These are phyloP conservation scores for Anthoscopus minutus DNA, from an alignment of 2,113 vertebrate species.

Conservation along the genomic window DNA sequence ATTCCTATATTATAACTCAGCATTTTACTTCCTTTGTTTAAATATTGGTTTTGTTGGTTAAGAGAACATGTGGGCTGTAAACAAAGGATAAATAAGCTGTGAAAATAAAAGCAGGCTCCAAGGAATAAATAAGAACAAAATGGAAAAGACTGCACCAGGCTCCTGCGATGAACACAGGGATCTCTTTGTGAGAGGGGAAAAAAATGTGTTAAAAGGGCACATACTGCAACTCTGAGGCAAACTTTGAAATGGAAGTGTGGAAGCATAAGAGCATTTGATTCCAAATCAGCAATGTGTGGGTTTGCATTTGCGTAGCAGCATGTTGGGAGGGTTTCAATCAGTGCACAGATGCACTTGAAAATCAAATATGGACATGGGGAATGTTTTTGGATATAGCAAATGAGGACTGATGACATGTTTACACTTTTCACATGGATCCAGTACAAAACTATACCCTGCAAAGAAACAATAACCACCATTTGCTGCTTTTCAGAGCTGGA, in stretches of 20 bases:
- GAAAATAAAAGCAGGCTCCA: conserved; percentile 57
- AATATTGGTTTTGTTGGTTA: conserved; percentile 60
- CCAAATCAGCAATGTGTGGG: conserved; percentile 74
- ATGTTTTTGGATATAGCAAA: conserved; percentile 79
- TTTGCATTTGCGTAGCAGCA: conserved; percentile 74
- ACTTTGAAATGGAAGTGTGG: conserved; percentile 66
- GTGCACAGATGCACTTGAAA: conserved; percentile 80
- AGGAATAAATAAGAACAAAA: conserved; percentile 58
- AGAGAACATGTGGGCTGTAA: conserved; percentile 61
- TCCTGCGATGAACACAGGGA: conserved; percentile 50
- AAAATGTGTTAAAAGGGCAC: conserved; percentile 59
- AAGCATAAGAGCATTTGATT: conserved; percentile 69
- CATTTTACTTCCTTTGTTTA: conserved; percentile 60
- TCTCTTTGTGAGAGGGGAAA: conserved; percentile 34
- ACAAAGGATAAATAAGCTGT: conserved; percentile 51
- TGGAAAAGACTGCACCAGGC: conserved; percentile 39
- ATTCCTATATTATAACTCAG: conserved; percentile 50
- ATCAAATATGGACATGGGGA: conserved; percentile 77
- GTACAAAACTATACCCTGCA: conserved; percentile 75
- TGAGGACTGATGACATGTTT: conserved; percentile 79
- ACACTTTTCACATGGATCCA: conserved; percentile 77
- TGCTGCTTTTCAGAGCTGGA: conserved; percentile 67
- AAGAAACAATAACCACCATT: conserved; percentile 79
- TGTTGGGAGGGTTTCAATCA: conserved; percentile 77
- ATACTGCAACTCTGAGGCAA: conserved; percentile 68